A percentile compares a stretch with the other conserved stretches of the same genome.
These are phyloP conservation scores for Ceratoteleas bidentatus DNA, from an alignment of 1,140 invertebrate genomes.

Conservation along the genomic window DNA sequence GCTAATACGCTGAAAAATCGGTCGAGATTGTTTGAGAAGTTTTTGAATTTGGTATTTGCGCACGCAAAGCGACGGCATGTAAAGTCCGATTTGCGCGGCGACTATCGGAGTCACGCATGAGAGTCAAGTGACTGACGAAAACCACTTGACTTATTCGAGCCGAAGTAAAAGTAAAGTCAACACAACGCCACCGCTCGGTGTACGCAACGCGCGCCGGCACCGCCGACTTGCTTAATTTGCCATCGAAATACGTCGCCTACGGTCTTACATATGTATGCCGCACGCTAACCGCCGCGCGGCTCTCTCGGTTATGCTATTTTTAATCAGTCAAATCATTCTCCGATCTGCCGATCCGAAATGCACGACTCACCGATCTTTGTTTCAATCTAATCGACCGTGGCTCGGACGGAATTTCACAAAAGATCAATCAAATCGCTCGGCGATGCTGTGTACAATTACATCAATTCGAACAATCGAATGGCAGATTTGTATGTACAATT, in stretches of 20 bases:
- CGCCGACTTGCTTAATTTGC: slow-evolving; percentile 60
- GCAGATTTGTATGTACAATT: no score
- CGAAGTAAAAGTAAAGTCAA: slow-evolving; percentile 69
- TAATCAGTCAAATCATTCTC: slow-evolving; percentile 52
- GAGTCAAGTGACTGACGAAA: slow-evolving; percentile 68
- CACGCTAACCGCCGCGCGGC: slow-evolving; percentile 51
- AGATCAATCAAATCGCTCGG: slow-evolving; percentile 20
- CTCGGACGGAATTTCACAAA: neutral
- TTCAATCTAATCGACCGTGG: slow-evolving; percentile 45
- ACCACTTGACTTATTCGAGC: slow-evolving; percentile 65
- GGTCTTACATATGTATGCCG: slow-evolving; percentile 35
- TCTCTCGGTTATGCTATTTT: slow-evolving; percentile 54
- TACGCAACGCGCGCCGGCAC: slow-evolving; percentile 50
- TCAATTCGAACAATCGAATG: neutral
- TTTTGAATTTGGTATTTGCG: slow-evolving; percentile 63
- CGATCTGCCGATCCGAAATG: slow-evolving; percentile 35
- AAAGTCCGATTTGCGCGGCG: slow-evolving; percentile 55
- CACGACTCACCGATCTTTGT: slow-evolving; percentile 46
- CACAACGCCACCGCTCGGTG: slow-evolving; percentile 46
- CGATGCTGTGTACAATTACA: slow-evolving; percentile 2
- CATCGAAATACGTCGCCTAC: slow-evolving; percentile 58
- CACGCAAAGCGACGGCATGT: slow-evolving; percentile 56
- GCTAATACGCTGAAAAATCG: slow-evolving; percentile 41
- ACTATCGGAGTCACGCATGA: slow-evolving; percentile 65
- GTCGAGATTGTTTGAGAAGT: slow-evolving; percentile 63